Conservation (phyloP, 2,797 vertebrate species). For the Carcharodon carcharias region DNA sequence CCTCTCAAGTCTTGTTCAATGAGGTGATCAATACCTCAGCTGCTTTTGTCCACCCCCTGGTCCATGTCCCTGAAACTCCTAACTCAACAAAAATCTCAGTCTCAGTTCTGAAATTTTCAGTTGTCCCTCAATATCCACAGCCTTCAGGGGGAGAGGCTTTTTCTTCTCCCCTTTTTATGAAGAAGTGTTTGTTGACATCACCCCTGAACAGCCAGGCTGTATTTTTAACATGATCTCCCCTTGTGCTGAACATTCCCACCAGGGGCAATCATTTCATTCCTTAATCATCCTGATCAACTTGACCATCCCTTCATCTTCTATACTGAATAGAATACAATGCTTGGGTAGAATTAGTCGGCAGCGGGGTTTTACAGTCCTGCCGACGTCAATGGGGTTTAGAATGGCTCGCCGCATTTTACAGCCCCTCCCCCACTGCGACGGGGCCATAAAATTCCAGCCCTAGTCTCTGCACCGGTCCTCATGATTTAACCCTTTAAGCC, state of each 20-base stretch:
- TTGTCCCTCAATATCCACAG: neutral
- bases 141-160: neutral
- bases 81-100: neutral
- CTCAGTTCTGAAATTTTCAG: neutral
- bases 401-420: too few relatives aligned
- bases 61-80: accelerated
- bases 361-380: too few relatives aligned
- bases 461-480: too few relatives aligned
- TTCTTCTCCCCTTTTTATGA: neutral
- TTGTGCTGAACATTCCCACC: neutral
- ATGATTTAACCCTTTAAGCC: too few relatives aligned
- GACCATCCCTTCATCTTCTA: too few relatives aligned
- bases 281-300: too few relatives aligned
- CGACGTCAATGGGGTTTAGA: too few relatives aligned
- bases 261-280: neutral
- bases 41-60: neutral
- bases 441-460: too few relatives aligned
- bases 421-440: too few relatives aligned
- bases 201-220: too few relatives aligned
- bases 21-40: neutral
- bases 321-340: neutral
- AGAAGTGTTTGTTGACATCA: neutral
- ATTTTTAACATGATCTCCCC: neutral
- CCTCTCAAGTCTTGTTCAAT: neutral
- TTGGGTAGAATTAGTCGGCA: too few relatives aligned